phyloP scores from a whole-genome alignment of 2,113 vertebrate genomes.

The Stigmatopora argus region DNA sequence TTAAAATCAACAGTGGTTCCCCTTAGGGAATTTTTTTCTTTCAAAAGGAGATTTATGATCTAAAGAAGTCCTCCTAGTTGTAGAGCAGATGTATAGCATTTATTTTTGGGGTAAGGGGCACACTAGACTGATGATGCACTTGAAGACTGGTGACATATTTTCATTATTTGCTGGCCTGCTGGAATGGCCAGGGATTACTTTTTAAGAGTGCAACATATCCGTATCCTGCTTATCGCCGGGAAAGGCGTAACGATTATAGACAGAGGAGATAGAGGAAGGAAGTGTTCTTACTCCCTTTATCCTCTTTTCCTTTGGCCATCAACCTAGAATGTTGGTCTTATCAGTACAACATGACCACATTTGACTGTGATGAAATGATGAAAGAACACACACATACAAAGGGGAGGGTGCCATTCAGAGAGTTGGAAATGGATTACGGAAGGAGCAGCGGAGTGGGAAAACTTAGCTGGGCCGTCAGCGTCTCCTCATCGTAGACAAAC shows the following conservation, averaged over 20 bases:
- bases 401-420: constrained; percentile 25
- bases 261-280: constrained; percentile 18
- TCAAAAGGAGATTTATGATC: constrained; percentile 49
- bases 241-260: constrained; percentile 22
- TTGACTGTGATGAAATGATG: constrained; percentile 47
- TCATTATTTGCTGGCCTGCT: constrained; percentile 13
- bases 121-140: constrained; percentile 14
- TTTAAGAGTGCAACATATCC: constrained; percentile 10
- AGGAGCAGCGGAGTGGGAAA: constrained; percentile 32
- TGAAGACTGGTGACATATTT: too few relatives aligned
- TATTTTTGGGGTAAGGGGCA: constrained; percentile 22
- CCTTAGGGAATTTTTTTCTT: constrained; percentile 20
- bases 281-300: constrained; percentile 35
- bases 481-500: constrained; percentile 35
- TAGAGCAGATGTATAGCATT: constrained; percentile 35
- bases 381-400: constrained; percentile 32
- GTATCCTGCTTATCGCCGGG: constrained; percentile 6
- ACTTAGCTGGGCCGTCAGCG: constrained; percentile 16
- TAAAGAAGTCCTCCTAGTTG: constrained; percentile 20
- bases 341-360: constrained; percentile 59
- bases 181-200: constrained; percentile 28
- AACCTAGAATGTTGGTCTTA: constrained; percentile 52
- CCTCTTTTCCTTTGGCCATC: constrained; percentile 15
- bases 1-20: constrained; percentile 27
- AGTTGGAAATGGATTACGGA: constrained; percentile 45